A percentile compares a stretch with the other conserved stretches of the same genome.
Conservation (phyloP, 1,140 invertebrate species). For the Pteromalus puparum region DNA sequence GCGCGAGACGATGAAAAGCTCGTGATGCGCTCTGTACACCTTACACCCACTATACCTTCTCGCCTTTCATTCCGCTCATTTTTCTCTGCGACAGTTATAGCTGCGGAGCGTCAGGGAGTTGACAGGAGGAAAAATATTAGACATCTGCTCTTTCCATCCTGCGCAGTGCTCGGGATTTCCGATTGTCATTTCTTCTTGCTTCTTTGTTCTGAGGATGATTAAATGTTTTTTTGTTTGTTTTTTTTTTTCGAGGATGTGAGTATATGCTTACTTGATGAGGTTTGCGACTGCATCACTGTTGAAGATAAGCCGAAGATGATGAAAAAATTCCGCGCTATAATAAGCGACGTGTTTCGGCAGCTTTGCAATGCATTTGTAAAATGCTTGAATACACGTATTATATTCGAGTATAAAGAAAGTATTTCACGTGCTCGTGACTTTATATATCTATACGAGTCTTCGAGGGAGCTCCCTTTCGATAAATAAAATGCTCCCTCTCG, state of each 20-base stretch:
- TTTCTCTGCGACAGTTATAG: neutral
- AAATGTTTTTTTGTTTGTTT: neutral
- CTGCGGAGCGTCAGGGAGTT: neutral
- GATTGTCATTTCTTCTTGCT: neutral
- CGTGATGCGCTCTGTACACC: neutral
- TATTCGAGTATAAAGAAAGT: neutral
- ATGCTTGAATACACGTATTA: neutral
- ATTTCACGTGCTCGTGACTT: neutral
- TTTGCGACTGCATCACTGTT: no score
- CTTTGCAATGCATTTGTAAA: neutral
- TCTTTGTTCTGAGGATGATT: neutral
- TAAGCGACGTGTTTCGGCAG: neutral
- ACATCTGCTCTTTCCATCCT: neutral
- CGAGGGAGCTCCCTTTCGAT: neutral
- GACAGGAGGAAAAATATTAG: neutral
- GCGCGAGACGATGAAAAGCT: neutral
- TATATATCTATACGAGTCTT: neutral
- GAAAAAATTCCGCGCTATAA: neutral
- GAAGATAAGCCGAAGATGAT: neutral
- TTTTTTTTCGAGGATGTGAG: neutral
- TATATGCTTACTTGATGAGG: neutral
- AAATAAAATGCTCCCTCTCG: no score
- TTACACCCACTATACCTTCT: neutral
- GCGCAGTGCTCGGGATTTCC: no score
- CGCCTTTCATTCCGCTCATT: slow-evolving; percentile 15